A percentile compares a stretch with the other conserved stretches of the same genome.
phyloP scores from a whole-genome alignment of 2,888 invertebrate genomes.

The Archaeoteleia sp. region DNA sequence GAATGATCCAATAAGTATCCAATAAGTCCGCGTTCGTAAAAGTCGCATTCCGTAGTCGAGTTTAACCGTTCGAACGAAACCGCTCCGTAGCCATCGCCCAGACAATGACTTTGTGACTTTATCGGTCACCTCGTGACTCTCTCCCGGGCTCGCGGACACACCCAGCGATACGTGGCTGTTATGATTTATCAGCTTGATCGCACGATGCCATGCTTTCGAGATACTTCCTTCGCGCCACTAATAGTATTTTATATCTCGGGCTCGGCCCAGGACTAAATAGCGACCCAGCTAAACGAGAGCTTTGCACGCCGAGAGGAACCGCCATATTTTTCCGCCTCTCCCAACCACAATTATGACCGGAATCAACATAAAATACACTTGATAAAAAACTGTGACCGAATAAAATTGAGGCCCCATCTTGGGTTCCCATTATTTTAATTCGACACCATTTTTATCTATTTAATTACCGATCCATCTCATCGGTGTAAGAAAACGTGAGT shows the following conservation, averaged over 20 bases:
- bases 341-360: too few species aligned
- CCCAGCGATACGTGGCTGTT: conserved; percentile 44
- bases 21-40: conserved; percentile 21
- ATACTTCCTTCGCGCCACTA: conserved; percentile 2
- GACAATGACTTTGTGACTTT: conserved; percentile 55
- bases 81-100: conserved; percentile 40
- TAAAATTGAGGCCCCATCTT: too few species aligned
- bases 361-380: too few species aligned
- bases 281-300: too few species aligned
- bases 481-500: too few species aligned
- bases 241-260: not conserved
- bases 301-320: too few species aligned
- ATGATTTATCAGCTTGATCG: conserved; percentile 49
- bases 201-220: conserved; percentile 12
- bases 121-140: conserved; percentile 47
- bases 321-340: too few species aligned
- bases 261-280: too few species aligned
- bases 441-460: too few species aligned
- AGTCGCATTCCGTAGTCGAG: conserved; percentile 64
- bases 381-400: too few species aligned
- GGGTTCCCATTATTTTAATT: too few species aligned
- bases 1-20: conserved; percentile 54
- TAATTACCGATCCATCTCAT: too few species aligned
- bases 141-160: conserved; percentile 40
- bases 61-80: conserved; percentile 49